Percentiles rank a stretch among this genome's conserved stretches.
Conservation (phyloP, 2,113 vertebrate genomes). For the Bos javanicus region DNA sequence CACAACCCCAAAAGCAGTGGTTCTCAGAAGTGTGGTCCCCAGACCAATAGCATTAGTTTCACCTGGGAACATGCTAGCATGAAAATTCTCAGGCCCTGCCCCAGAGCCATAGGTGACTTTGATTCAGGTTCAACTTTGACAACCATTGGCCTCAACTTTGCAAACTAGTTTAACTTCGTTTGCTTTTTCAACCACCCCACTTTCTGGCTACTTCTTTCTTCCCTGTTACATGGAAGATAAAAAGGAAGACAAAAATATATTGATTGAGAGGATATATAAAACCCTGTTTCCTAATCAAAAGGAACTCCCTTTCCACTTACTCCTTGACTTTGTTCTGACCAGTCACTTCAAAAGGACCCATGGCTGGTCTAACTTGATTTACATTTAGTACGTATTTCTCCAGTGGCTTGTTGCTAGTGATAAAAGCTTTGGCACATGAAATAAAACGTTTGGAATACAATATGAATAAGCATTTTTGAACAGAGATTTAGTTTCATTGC, state of each 20-base stretch:
- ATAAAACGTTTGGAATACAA: background rate
- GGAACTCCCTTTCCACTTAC: background rate
- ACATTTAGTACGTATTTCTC: background rate
- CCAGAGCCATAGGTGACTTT: background rate
- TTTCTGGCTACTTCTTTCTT: background rate
- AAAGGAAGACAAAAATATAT: background rate
- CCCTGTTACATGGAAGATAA: background rate
- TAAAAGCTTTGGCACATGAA: background rate
- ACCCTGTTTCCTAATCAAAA: background rate
- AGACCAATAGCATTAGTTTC: background rate
- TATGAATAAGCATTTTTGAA: background rate
- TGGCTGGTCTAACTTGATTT: background rate
- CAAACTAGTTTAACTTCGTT: background rate
- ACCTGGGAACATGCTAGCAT: background rate
- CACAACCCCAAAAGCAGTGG: background rate
- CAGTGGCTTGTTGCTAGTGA: background rate
- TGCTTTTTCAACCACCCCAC: background rate
- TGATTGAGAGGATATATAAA: background rate
- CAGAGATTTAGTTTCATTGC: conserved; percentile 16
- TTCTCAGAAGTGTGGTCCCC: background rate
- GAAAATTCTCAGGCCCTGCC: background rate
- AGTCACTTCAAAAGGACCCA: background rate
- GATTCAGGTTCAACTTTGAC: background rate
- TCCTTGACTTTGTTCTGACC: background rate
- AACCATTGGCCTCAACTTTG: background rate